Conservation (phyloP, 2,797 vertebrate genomes). For the Bufotes viridis region DNA sequence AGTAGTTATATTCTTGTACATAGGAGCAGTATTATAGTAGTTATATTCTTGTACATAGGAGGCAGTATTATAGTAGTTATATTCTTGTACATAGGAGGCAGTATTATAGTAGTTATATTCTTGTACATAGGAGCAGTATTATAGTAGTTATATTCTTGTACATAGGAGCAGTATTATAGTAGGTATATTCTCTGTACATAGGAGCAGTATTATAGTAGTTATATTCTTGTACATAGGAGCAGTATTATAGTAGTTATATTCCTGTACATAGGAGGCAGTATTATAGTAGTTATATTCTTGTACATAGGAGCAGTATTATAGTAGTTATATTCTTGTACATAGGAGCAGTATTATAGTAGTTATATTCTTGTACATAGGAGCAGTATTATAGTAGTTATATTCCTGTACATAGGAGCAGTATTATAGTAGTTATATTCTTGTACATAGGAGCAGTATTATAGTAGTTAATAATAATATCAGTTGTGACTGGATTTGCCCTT, state of each 20-base stretch:
- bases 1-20: neutral
- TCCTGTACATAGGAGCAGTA: neutral
- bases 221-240: neutral
- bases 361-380: neutral
- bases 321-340: neutral
- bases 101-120: neutral
- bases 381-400: neutral
- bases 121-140: neutral
- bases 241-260: neutral
- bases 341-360: neutral
- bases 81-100: neutral
- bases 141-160: neutral
- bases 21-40: neutral
- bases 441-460: neutral
- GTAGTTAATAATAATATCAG: neutral
- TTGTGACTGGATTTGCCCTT: neutral
- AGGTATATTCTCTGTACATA: too few species aligned
- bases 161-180: neutral
- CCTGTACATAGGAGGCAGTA: too few species aligned
- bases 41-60: neutral
- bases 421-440: neutral
- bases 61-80: conserved; percentile 3
- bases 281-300: neutral
- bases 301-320: neutral
- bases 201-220: neutral